Conservation (phyloP, 2,113 vertebrate genomes). For the Hippopotamus amphibius region DNA sequence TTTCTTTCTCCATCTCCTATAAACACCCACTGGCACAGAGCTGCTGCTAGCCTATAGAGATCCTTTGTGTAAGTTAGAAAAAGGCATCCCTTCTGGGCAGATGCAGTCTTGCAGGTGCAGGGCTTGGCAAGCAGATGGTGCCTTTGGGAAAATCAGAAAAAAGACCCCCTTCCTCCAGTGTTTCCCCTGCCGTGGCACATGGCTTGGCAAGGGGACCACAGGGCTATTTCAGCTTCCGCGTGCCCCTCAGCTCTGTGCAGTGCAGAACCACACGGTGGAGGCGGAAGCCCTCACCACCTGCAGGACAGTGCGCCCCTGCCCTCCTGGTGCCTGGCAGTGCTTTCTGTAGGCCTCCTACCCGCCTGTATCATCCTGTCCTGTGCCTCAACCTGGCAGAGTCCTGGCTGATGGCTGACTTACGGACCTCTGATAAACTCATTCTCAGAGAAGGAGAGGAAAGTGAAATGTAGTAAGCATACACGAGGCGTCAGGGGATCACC, state of each 20-base stretch:
- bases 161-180: not conserved
- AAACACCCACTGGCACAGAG: constrained; percentile 42
- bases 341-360: not conserved
- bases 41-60: not conserved
- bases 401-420: not conserved
- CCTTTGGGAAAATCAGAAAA: constrained; percentile 50
- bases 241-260: not conserved
- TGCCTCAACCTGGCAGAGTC: not conserved
- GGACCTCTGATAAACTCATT: not conserved
- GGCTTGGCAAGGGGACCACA: not conserved
- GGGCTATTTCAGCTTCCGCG: not conserved
- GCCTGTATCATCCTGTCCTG: not conserved
- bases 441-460: constrained; percentile 11
- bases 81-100: constrained; percentile 15
- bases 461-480: not conserved
- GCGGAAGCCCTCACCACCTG: not conserved
- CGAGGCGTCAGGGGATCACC: not conserved
- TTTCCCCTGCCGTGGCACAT: not conserved
- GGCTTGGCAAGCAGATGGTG: constrained; percentile 72
- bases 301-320: not conserved
- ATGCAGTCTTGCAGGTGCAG: constrained; percentile 53
- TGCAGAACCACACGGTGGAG: not conserved
- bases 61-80: constrained; percentile 58
- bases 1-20: not conserved
- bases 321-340: not conserved